A percentile compares a stretch with the other conserved stretches of the same genome.
These are phyloP conservation scores for Hyles euphorbiae DNA, from an alignment of 1,140 invertebrate genomes.

Conservation along the genomic window DNA sequence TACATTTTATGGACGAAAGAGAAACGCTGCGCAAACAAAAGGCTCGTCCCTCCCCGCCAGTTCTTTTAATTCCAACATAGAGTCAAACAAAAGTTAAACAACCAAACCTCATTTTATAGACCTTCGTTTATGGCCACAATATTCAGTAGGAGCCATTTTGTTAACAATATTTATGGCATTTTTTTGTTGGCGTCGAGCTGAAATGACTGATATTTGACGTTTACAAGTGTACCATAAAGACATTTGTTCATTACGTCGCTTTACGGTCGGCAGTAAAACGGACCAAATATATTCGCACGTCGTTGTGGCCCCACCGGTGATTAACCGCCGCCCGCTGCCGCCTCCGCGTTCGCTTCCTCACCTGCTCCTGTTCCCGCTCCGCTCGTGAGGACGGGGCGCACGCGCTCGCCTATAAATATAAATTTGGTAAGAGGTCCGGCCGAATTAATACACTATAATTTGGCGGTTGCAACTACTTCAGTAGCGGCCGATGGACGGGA, in stretches of 20 bases:
- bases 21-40: constrained; percentile 54
- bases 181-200: constrained; percentile 43
- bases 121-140: constrained; percentile 56
- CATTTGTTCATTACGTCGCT: constrained; percentile 59
- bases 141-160: constrained; percentile 66
- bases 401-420: constrained; percentile 49
- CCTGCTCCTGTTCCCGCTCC: background rate
- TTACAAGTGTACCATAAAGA: constrained; percentile 63
- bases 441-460: constrained; percentile 67
- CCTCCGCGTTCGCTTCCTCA: constrained; percentile 9
- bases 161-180: constrained; percentile 66
- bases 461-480: constrained; percentile 63
- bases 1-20: constrained; percentile 48
- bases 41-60: constrained; percentile 37
- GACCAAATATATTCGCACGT: constrained; percentile 51
- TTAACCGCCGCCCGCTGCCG: constrained; percentile 13
- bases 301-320: constrained; percentile 29
- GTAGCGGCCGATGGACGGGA: constrained; percentile 41
- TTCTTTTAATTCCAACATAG: constrained; percentile 49
- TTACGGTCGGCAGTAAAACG: constrained; percentile 51
- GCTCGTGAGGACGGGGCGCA: constrained; percentile 20
- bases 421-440: constrained; percentile 40
- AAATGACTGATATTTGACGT: constrained; percentile 66
- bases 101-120: constrained; percentile 60
- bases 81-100: constrained; percentile 54